Evolutionary conservation across 92 coral and sea anemone genomes (phyloP), one percentile per base, ranked within the genome.

Genomic region (Heteractis magnifica): DNA sequence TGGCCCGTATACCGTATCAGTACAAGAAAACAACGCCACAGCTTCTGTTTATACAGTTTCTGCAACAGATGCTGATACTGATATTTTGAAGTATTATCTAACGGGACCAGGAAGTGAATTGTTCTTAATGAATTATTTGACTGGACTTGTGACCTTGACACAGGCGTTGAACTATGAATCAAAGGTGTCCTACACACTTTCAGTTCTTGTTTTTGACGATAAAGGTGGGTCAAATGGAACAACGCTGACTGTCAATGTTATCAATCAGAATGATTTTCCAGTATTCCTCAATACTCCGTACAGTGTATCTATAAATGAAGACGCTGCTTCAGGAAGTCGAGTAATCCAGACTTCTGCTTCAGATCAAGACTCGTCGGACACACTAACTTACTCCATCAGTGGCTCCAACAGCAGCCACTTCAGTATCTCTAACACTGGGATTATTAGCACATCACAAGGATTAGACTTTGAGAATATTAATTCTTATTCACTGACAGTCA

Each of bases 11-110:
- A 51, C 80, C 5, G 88, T 81, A 6, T 74, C 83, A 34, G 70
- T 87, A 9, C 62, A 59, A 60, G 93, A 90, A 58, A 87, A 87
- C 75, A 79, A 80, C 49, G 79, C 82, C 10, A 83, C 74, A 79
- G 88, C 90, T 4, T 74, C 85, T 13, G 88, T 76, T 60, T 58
- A 65, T 71, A 77, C 86, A 60, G 94, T 79, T 13, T 85, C 91
- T 50, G 97, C 94, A 13, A 64, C 78, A 2, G 97, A 93, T 83
- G 87, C 79, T 8, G 97, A 93, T 77, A 88, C 87, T 79, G 94
- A 88, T 72, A 82, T 86, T 9, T 74, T 93, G 13, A 74, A 51
- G 65, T 90, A 82, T 73, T 87, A 84, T 51, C 81, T 90, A 26
- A 52, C 87, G 8, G 93, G 93, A 34, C 85, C 90, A 12, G 91